A percentile compares a stretch with the other conserved stretches of the same genome.
phyloP scores from a whole-genome alignment of 2,888 invertebrate species.

The Glyphotaelius pellucidus region DNA sequence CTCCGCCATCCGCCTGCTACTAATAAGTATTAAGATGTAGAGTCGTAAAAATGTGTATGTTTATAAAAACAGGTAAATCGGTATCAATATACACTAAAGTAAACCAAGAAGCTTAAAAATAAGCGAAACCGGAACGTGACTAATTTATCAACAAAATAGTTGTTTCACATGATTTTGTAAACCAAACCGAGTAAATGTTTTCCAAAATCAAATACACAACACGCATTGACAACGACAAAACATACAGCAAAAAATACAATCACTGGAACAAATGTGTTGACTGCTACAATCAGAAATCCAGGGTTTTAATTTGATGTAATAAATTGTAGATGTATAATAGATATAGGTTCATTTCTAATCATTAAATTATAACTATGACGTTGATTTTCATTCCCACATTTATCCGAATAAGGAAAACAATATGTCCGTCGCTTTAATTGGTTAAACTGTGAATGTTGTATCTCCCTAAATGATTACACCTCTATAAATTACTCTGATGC shows the following conservation, averaged over 20 bases:
- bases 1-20: too few relatives aligned
- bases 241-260: too few relatives aligned
- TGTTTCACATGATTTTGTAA: not conserved
- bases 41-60: too few relatives aligned
- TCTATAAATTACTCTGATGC: slow-evolving; percentile 16
- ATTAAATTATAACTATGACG: not conserved
- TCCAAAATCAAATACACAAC: not conserved
- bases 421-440: slow-evolving; percentile 19
- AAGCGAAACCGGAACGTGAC: not conserved
- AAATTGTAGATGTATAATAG: not conserved
- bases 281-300: too few relatives aligned
- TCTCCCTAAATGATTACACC: slow-evolving; percentile 1
- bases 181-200: not conserved
- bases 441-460: slow-evolving; percentile 29
- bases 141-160: not conserved
- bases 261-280: too few relatives aligned
- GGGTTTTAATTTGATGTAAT: not conserved
- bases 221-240: too few relatives aligned
- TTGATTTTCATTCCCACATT: slow-evolving; percentile 25
- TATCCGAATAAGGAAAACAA: not conserved
- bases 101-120: too few relatives aligned
- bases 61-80: too few relatives aligned
- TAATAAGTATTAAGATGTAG: too few relatives aligned
- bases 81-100: not conserved
- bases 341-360: not conserved